Evolutionary conservation across 2,113 vertebrate species (phyloP), one percentile per base, ranked within the genome.

Genomic region (Myanophis thanlyinensis): DNA sequence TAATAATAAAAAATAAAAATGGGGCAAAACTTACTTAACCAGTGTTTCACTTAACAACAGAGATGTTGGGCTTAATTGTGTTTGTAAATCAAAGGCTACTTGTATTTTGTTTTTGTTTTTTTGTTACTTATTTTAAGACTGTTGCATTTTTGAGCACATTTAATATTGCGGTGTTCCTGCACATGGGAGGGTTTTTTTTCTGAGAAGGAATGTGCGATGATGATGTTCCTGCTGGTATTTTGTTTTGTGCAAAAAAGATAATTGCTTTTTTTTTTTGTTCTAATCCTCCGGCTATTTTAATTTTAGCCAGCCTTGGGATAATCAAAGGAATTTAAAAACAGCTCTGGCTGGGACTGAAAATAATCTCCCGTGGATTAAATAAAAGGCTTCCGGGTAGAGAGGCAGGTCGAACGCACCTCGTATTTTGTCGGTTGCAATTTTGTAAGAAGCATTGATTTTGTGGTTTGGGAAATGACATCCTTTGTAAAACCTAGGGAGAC

Each of bases 261-360:
- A 11, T 5, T 8, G 1, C 5, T 73, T 8, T 9, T 27, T 44
- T 5, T 90, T 90, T 40, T 87, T 15, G 4, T 49, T 51, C 49
- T 6, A 48, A 47, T 48, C 35, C 46, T 22, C 18, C 9, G 2
- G 62, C 80, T 93, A 7, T 27, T 85, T 89, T 93, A 47, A 85
- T 93, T 90, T 91, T 49, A 87, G 62, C 40, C 89, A 52, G 87
- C 67, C 54, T 52, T 52, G 87, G 4, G 67, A 86, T 67, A 44
- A 47, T 23, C 46, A 44, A 22, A 89, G 53, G 90, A 89, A 89
- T 93, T 62, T 51, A 56, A 91, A 91, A 89, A 86, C 85, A 89
- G 67, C 25, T 35, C 52, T 8, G 23, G 51, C 52, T 8, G 23
- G 51, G 67, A 25, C 35, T 35, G 25, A 47, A 54, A 54, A 85